Evolutionary conservation across 2,888 invertebrate genomes (phyloP).

Genomic region (Synanthedon vespiformis): DNA sequence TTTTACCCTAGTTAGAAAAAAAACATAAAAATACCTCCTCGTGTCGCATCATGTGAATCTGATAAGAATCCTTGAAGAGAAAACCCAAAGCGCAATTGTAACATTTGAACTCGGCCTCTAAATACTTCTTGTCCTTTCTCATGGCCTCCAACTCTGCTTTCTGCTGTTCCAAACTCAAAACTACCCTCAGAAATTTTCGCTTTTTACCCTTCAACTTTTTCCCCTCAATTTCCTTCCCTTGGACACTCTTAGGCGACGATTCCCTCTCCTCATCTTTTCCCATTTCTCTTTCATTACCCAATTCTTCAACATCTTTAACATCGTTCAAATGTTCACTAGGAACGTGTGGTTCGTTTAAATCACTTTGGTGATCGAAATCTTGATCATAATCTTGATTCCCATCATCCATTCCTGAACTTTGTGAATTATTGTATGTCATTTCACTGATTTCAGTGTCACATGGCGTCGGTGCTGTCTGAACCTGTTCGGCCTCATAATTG

Average conservation of each 20-base stretch:
- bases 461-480: background rate
- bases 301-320: background rate
- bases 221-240: conserved; percentile 13
- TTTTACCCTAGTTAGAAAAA: background rate
- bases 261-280: conserved; percentile 2
- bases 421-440: background rate
- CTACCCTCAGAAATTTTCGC: conserved; percentile 29
- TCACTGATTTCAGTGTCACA: background rate
- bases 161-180: conserved; percentile 44
- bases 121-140: conserved; percentile 46
- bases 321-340: conserved; percentile 3
- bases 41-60: conserved; percentile 61
- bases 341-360: conserved; percentile 2
- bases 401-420: background rate
- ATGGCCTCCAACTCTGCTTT: conserved; percentile 40
- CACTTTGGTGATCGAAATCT: background rate
- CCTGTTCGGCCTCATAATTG: background rate
- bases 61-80: conserved; percentile 54
- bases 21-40: conserved; percentile 47
- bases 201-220: conserved; percentile 16
- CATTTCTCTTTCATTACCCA: conserved; percentile 2
- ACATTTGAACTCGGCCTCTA: conserved; percentile 52
- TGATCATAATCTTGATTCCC: conserved; percentile 4
- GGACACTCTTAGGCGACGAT: conserved; percentile 1
- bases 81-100: conserved; percentile 49